Evolutionary conservation across 2,797 vertebrate genomes (phyloP), one percentile per base, ranked within the genome.

Genomic region (Antrozous pallidus): DNA sequence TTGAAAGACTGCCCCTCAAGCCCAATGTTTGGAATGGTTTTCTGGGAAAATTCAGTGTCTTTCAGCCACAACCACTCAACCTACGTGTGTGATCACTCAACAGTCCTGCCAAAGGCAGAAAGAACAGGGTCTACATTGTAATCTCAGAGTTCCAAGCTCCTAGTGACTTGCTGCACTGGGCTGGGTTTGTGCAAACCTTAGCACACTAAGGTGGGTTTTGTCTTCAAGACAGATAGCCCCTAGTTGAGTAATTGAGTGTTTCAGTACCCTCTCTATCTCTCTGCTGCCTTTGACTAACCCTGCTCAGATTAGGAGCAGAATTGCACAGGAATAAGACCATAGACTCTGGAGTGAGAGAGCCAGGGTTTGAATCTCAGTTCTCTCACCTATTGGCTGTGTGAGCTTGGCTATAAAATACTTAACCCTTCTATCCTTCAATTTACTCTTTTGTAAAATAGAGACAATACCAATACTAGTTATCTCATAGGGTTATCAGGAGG

Each of bases 291-390:
- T 45, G 51, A 69, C 20, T n/a, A 61, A 61, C 0, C 54, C 17
- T 49, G 17, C 47, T 74, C 16, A 31, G 67, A 42, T 9, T 3
- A 51, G 33, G 49, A 63, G 2, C 31, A n/a, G 47, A 83, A 16
- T 0, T 17, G 8, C 4, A 0, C 0, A 31, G 24, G 42, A 31
- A 8, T 4, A 33, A 85, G 56, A 61, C 8, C 10, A 0, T 0
- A 16, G 28, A 51, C 16, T 61, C 38, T 7, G 9, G 51, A 56
- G 49, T 49, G 54, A 81, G 17, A 40, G 18, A 26, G 18, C 13
- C 2, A 38, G 54, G 36, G 8, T 51, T 77, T 33, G 36, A 81
- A 33, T 70, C 40, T 58, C 79, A 51, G 47, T 22, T 88, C 45
- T 36, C 13, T 45, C 33, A 36, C 28, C 3, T 73, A 33, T 11